Evolutionary conservation across 2,888 invertebrate genomes (phyloP).

Genomic region (Xestia rhomboidea): DNA sequence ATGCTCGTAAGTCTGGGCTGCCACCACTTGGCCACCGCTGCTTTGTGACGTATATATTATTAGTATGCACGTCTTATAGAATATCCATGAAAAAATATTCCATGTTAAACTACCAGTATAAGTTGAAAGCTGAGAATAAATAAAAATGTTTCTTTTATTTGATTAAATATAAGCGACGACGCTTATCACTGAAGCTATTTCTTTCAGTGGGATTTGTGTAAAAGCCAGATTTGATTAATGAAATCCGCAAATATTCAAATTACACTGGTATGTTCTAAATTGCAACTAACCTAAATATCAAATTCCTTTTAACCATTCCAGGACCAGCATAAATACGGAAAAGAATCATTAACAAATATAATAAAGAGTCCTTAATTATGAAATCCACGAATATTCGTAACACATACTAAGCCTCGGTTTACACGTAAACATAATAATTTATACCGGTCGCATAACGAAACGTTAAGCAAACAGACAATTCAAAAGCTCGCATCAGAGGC

Average conservation of each 20-base stretch:
- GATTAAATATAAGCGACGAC: not conserved
- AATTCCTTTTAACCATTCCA: slow-evolving; percentile 2
- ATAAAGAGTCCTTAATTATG: slow-evolving; percentile 10
- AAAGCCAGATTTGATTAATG: not conserved
- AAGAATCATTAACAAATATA: slow-evolving; percentile 16
- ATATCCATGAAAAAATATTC: slow-evolving; percentile 57
- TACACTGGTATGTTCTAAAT: not conserved
- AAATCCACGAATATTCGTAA: slow-evolving; percentile 45
- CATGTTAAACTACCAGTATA: slow-evolving; percentile 26
- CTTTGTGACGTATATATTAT: no score
- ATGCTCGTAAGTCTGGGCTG: no score
- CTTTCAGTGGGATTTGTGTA: not conserved
- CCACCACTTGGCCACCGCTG: no score
- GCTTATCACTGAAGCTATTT: not conserved
- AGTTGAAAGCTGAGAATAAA: slow-evolving; percentile 31
- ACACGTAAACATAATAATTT: slow-evolving; percentile 53
- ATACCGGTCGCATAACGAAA: slow-evolving; percentile 44
- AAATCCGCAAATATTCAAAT: not conserved
- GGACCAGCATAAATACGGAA: not conserved
- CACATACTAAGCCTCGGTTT: slow-evolving; percentile 34
- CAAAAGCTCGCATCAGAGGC: slow-evolving; percentile 45
- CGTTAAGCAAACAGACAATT: slow-evolving; percentile 59
- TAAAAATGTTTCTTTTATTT: slow-evolving; percentile 9
- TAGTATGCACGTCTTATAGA: no score
- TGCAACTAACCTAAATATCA: not conserved